A percentile compares a stretch with the other conserved stretches of the same genome.
These are phyloP conservation scores for Euplexia lucipara DNA, from an alignment of 2,888 invertebrate species.

Conservation along the genomic window DNA sequence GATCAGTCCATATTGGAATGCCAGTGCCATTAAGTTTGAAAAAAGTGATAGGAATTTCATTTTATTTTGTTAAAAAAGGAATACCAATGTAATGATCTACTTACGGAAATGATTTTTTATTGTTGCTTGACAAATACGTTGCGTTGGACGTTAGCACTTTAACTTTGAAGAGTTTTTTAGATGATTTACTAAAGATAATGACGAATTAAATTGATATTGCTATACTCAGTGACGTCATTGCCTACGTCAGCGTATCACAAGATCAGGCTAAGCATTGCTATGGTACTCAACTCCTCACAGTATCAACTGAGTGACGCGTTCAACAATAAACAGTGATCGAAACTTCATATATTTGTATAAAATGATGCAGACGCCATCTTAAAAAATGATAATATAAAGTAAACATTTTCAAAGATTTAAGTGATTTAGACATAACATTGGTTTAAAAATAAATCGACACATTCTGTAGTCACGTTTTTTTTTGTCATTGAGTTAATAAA, in stretches of 20 bases:
- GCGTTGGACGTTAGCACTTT: not conserved
- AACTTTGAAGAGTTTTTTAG: not conserved
- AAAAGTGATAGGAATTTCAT: too few relatives aligned
- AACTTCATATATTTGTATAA: constrained; percentile 23
- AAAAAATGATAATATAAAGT: constrained; percentile 21
- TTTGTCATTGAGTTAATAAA: not conserved
- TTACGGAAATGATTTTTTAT: too few relatives aligned
- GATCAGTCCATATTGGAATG: too few relatives aligned
- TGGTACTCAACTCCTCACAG: constrained; percentile 9
- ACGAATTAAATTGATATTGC: not conserved
- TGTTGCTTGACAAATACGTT: too few relatives aligned
- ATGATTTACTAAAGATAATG: not conserved
- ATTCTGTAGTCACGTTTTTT: constrained; percentile 1
- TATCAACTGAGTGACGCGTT: constrained; percentile 23
- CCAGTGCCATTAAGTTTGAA: too few relatives aligned
- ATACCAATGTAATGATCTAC: too few relatives aligned
- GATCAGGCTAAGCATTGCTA: constrained; percentile 9
- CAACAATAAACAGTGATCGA: constrained; percentile 17
- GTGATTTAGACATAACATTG: constrained; percentile 12
- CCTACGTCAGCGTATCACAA: not conserved
- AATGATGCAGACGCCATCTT: constrained; percentile 20
- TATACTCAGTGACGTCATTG: not conserved
- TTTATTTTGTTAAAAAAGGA: too few relatives aligned
- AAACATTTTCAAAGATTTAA: constrained; percentile 4
- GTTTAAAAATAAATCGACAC: constrained; percentile 6